Evolutionary conservation across 1,140 invertebrate genomes (phyloP).

Genomic region (Drosophila azteca): DNA sequence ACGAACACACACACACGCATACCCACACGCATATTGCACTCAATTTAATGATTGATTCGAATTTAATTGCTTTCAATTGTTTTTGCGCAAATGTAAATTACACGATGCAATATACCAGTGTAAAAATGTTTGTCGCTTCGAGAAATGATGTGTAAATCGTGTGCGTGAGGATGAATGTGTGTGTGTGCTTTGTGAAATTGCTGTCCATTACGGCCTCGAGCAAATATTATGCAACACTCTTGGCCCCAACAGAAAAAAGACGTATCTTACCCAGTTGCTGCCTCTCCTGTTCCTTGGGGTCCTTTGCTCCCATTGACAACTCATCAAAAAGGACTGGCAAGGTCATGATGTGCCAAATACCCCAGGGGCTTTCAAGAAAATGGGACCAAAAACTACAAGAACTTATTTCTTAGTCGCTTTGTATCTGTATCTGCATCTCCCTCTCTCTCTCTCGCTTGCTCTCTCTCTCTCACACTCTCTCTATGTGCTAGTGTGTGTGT

Average conservation of each 20-base stretch:
- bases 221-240: conserved; percentile 79
- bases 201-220: conserved; percentile 45
- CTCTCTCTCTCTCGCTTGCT: no score
- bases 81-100: conserved; percentile 53
- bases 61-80: conserved; percentile 75
- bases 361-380: conserved; percentile 67
- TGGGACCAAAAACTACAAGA: conserved; percentile 51
- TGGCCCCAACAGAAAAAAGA: conserved; percentile 47
- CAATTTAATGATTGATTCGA: conserved; percentile 56
- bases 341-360: conserved; percentile 76
- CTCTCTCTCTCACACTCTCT: no score
- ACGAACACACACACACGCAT: conserved; percentile 2
- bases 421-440: conserved; percentile 27
- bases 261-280: neutral
- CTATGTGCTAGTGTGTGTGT: conserved; percentile 20
- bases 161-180: conserved; percentile 5
- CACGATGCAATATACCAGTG: conserved; percentile 18
- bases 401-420: conserved; percentile 32
- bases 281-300: neutral
- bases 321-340: conserved; percentile 69
- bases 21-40: neutral
- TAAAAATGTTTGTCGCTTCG: conserved; percentile 17
- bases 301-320: conserved; percentile 64
- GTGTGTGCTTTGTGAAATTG: conserved; percentile 35
- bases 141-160: conserved; percentile 45